Evolutionary conservation across 2,888 invertebrate genomes (phyloP), one percentile per base, ranked within the genome.

Genomic region (Mythimna impura): DNA sequence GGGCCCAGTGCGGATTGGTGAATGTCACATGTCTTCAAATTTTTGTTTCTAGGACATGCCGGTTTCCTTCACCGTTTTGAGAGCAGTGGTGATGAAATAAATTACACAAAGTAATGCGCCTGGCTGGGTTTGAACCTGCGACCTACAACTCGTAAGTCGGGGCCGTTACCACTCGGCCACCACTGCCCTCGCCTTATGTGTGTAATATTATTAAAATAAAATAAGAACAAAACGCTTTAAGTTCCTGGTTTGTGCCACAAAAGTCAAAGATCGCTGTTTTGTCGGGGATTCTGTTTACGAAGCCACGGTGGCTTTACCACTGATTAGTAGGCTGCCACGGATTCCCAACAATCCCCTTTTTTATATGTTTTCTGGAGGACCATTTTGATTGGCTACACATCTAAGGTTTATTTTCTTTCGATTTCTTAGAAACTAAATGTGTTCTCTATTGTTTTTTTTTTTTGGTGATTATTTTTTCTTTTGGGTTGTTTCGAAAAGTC

Each of bases 251-350:
- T 76, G 54, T 0, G 72, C 82, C 70, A 71, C 52, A 47, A 30
- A 62, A 40, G 50, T 71, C 72, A 73, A 82, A 86, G 71, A 78
- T 73, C 82, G 69, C 67, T 77, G 86, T 77, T 82, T 75, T 76
- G 73, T 78, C 75, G 71, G 71, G 81, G 78, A 80, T 71, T 75
- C 76, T 72, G 80, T 82, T 84, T 83, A 78, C 71, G 54, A 80
- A 75, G 78, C 78, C 82, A 81, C 80, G 77, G 81, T 78, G 84
- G 83, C 87, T 88, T 89, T 89, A 88, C 84, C 90, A 87, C 86
- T 90, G 90, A 90, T 91, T 90, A 90, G 86, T 86, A 84, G 73
- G 65, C 54, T 62, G 65, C 74, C 63, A 63, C 63, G 63, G 67
- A 83, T 73, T 63, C 65, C 66, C 34, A 36, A 72, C 83, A 60